These are phyloP conservation scores for Axinella damicornis DNA, from an alignment of 37 sponge, comb jelly and placozoan genomes.

Conservation along the genomic window DNA sequence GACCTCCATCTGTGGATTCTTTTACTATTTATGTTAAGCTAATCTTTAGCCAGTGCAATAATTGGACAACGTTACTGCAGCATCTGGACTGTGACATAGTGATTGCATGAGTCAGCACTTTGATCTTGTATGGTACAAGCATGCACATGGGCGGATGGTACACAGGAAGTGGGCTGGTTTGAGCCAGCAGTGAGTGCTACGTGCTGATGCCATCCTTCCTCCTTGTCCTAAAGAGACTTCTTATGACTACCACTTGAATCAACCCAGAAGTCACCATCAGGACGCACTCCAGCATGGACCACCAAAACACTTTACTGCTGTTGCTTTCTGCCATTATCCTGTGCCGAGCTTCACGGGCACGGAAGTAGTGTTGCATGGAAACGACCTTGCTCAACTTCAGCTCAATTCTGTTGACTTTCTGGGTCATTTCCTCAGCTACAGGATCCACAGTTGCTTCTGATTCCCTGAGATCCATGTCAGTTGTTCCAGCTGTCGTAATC, in stretches of 20 bases:
- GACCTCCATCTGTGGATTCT: no score
- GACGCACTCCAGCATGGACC: constrained; percentile 47
- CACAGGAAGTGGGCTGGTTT: no score
- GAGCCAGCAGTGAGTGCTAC: not conserved
- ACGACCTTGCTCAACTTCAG: constrained; percentile 37
- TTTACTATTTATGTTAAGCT: no score
- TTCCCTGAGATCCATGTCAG: not conserved
- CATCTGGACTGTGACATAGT: no score
- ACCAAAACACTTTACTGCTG: constrained; percentile 49
- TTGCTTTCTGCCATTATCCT: constrained; percentile 62
- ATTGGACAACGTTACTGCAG: no score
- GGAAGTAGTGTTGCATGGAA: constrained; percentile 55
- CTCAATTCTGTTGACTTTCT: constrained; percentile 34
- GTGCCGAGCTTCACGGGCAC: constrained; percentile 65
- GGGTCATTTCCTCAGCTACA: no score
- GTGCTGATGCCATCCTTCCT: constrained; percentile 54
- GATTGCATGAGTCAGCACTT: no score
- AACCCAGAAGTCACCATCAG: constrained; percentile 56
- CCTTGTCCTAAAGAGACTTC: constrained; percentile 48
- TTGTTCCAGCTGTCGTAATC: constrained; percentile 20
- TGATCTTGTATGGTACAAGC: no score
- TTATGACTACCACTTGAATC: constrained; percentile 52
- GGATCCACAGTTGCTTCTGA: not conserved
- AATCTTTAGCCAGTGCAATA: no score
- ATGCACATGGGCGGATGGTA: no score